Evolutionary conservation across 2,888 invertebrate genomes (phyloP).

Genomic region (Heliconius charithonia): DNA sequence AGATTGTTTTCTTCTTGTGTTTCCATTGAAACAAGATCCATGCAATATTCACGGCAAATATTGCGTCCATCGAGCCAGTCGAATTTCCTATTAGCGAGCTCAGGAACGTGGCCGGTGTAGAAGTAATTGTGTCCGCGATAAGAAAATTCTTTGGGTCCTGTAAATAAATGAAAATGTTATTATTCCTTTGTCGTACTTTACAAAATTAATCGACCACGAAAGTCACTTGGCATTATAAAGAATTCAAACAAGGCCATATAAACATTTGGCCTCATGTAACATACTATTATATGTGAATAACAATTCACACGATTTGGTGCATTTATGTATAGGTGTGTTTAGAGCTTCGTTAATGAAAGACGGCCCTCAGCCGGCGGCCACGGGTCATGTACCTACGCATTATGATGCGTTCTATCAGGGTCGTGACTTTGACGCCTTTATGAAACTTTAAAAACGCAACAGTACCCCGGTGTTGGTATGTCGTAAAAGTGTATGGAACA

Average conservation of each 20-base stretch:
- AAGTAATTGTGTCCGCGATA: constrained; percentile 95
- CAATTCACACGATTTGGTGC: constrained; percentile 50
- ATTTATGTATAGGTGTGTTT: constrained; percentile 41
- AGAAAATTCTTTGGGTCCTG: constrained; percentile 95
- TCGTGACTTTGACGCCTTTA: constrained; percentile 73
- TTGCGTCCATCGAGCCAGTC: constrained; percentile 97
- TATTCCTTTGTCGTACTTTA: background rate
- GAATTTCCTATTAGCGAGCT: constrained; percentile 90
- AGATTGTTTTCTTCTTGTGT: constrained; percentile 95
- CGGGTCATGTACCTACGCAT: constrained; percentile 63
- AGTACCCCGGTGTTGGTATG: constrained; percentile 54
- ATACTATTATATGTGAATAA: constrained; percentile 50
- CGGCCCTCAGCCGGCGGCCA: constrained; percentile 57
- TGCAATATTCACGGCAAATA: constrained; percentile 95
- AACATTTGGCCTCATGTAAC: constrained; percentile 55
- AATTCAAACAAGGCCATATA: constrained; percentile 48
- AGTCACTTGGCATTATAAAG: constrained; percentile 43
- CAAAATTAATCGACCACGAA: constrained; percentile 2
- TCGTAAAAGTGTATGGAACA: constrained; percentile 55
- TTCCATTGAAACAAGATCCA: constrained; percentile 95
- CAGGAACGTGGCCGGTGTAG: constrained; percentile 91
- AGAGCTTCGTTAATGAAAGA: constrained; percentile 52
- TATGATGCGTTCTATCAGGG: constrained; percentile 57
- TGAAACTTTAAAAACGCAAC: constrained; percentile 59
- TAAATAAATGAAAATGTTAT: constrained; percentile 53